phyloP scores from a whole-genome alignment of 2,888 invertebrate genomes.

The Leptinotarsa haldemani region DNA sequence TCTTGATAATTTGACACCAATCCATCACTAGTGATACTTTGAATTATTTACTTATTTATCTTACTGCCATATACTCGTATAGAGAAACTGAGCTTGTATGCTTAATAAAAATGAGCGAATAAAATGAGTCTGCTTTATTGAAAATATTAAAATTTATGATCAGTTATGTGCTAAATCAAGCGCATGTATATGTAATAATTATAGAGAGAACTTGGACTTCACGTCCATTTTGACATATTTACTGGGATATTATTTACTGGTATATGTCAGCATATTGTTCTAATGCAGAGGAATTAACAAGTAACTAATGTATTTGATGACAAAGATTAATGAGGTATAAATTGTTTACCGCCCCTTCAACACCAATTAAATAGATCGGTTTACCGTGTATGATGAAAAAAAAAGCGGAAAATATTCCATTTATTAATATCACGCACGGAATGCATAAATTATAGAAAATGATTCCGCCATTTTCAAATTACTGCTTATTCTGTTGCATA shows the following conservation, averaged over 20 bases:
- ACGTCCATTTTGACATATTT: conserved; percentile 14
- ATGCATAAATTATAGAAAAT: conserved; percentile 20
- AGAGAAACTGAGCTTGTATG: not conserved
- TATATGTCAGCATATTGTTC: conserved; percentile 18
- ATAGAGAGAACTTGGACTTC: conserved; percentile 18
- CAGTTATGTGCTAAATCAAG: conserved; percentile 9
- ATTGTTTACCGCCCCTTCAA: conserved; percentile 17
- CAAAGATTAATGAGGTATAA: conserved; percentile 14
- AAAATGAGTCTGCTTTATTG: not conserved
- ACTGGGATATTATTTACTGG: conserved; percentile 1
- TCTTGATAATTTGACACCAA: no score
- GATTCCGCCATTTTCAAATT: conserved; percentile 15
- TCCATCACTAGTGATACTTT: no score
- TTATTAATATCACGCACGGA: conserved; percentile 25
- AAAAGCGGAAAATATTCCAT: conserved; percentile 19
- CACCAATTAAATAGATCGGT: conserved; percentile 21
- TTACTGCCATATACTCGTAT: no score
- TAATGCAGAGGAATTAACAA: conserved; percentile 5
- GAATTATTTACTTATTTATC: no score
- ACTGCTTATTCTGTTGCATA: conserved; percentile 22
- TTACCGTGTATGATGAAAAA: conserved; percentile 5
- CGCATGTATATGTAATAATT: conserved; percentile 19
- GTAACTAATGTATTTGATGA: not conserved
- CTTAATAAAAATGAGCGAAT: not conserved
- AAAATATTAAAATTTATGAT: conserved; percentile 9